Percentiles rank a stretch among this genome's conserved stretches.
These are phyloP conservation scores for Ramphastos sulfuratus DNA, from an alignment of 2,113 vertebrate genomes.

Conservation along the genomic window DNA sequence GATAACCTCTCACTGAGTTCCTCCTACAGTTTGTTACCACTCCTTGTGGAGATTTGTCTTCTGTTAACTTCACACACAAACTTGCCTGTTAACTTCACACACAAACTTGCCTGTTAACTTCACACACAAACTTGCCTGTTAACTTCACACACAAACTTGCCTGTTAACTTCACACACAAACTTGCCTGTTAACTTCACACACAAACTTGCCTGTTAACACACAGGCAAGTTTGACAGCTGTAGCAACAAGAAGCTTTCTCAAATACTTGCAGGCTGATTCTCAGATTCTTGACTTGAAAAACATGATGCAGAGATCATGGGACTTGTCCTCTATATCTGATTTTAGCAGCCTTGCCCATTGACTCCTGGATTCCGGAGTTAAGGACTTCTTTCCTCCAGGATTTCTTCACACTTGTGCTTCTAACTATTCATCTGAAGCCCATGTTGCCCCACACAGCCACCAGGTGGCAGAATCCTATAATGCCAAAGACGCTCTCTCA, in stretches of 20 bases:
- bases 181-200: neutral
- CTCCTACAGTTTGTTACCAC: neutral
- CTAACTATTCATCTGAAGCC: neutral
- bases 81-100: neutral
- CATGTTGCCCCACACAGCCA: neutral
- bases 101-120: neutral
- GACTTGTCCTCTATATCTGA: neutral
- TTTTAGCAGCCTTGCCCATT: neutral
- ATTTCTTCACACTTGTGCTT: neutral
- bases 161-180: neutral
- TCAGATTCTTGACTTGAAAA: neutral
- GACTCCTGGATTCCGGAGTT: neutral
- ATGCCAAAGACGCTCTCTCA: neutral
- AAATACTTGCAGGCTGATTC: neutral
- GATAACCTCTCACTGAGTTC: neutral
- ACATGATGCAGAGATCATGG: neutral
- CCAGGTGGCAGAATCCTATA: conserved; percentile 21
- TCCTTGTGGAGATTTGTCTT: neutral
- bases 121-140: neutral
- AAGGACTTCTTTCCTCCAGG: neutral
- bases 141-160: neutral
- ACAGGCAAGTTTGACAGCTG: neutral
- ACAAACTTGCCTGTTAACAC: neutral
- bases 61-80: neutral
- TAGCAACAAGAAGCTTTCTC: neutral